phyloP scores from a whole-genome alignment of 92 coral and sea anemone genomes.

The Actinostola sp. region DNA sequence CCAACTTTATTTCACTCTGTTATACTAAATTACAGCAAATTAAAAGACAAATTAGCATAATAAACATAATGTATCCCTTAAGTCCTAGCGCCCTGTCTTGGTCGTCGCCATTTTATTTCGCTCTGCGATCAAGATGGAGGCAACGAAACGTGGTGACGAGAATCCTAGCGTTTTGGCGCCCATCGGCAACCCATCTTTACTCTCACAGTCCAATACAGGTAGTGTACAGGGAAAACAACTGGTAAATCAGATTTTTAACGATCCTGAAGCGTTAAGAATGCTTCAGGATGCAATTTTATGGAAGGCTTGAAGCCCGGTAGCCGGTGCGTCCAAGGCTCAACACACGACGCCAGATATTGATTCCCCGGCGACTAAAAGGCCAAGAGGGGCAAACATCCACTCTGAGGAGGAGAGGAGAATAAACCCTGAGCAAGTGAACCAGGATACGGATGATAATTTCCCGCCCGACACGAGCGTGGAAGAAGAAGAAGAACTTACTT shows the following conservation, averaged over 20 bases:
- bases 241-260: conserved; percentile 38
- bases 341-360: conserved; percentile 23
- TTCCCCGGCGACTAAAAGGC: conserved; percentile 62
- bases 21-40: conserved; percentile 5
- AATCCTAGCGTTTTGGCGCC: conserved; percentile 34
- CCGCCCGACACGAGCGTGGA: conserved; percentile 22
- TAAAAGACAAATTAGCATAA: conserved; percentile 44
- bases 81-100: conserved; percentile 14
- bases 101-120: conserved; percentile 58
- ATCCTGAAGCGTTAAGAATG: conserved; percentile 50
- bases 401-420: conserved; percentile 33
- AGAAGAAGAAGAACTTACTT: conserved; percentile 33
- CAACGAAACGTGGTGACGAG: conserved; percentile 10
- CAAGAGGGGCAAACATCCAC: conserved; percentile 46
- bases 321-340: conserved; percentile 63
- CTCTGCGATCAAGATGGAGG: conserved; percentile 40
- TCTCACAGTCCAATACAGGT: conserved; percentile 5
- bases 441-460: not conserved
- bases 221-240: conserved; percentile 22
- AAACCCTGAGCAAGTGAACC: conserved; percentile 44
- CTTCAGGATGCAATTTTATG: conserved; percentile 38
- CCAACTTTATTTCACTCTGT: conserved; percentile 53
- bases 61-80: conserved; percentile 26
- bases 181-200: conserved; percentile 7
- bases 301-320: conserved; percentile 36